phyloP scores from a whole-genome alignment of 1,140 invertebrate species.

The Drosophila virilis region DNA sequence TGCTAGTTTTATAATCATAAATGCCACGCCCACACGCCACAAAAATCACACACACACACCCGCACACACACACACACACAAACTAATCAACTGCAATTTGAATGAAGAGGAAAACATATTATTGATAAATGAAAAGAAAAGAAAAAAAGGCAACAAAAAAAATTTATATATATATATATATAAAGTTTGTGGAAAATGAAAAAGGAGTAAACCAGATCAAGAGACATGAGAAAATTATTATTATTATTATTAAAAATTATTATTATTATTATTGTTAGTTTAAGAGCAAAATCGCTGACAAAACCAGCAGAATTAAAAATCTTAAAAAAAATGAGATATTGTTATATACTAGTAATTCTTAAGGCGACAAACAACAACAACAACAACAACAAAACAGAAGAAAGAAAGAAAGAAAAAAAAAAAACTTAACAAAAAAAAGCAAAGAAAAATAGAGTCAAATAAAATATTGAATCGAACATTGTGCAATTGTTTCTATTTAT shows the following conservation, averaged over 20 bases:
- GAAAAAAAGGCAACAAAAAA: conserved; percentile 14
- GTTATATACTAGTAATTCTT: conserved; percentile 83
- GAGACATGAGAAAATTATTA: conserved; percentile 80
- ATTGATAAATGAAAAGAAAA: conserved; percentile 42
- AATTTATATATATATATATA: not conserved
- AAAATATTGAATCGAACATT: conserved; percentile 78
- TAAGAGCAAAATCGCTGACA: conserved; percentile 84
- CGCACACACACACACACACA: conserved; percentile 28
- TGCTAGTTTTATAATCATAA: conserved; percentile 78
- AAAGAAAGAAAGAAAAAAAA: conserved; percentile 69
- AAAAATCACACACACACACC: conserved; percentile 30
- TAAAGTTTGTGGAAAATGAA: not conserved
- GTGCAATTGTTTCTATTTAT: too few relatives aligned
- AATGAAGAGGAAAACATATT: conserved; percentile 59
- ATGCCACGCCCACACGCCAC: conserved; percentile 69
- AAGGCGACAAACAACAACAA: conserved; percentile 76
- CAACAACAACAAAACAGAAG: conserved; percentile 65
- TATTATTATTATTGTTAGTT: conserved; percentile 75
- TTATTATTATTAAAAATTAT: conserved; percentile 63
- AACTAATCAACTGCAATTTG: conserved; percentile 61
- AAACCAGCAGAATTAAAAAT: conserved; percentile 83
- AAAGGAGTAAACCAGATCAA: conserved; percentile 75
- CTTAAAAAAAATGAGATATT: conserved; percentile 84
- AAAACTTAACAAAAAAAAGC: conserved; percentile 76
- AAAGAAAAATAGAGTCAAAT: conserved; percentile 82